These are phyloP conservation scores for Hypotaenidia philippensis DNA, from an alignment of 2,797 vertebrate species.

Conservation along the genomic window DNA sequence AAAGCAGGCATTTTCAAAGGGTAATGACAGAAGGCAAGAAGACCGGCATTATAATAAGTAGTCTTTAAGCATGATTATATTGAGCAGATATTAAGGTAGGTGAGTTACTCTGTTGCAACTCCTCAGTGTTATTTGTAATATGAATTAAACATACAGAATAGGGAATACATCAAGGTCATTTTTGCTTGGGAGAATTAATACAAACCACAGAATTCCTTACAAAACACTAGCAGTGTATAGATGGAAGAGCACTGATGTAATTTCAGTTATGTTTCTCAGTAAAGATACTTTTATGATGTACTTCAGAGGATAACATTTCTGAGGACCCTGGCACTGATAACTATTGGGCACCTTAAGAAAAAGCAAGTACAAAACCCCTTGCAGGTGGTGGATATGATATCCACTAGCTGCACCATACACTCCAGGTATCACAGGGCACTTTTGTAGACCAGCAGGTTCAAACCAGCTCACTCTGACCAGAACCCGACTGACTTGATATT, in stretches of 20 bases:
- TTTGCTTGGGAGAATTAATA: background rate
- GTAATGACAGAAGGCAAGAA: constrained; percentile 31
- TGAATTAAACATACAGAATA: background rate
- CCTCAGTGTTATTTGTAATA: background rate
- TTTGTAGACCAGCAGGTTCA: background rate
- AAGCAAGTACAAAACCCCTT: background rate
- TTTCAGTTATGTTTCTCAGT: background rate
- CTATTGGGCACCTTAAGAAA: background rate
- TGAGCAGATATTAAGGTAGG: background rate
- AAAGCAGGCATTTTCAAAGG: constrained; percentile 24
- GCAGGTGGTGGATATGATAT: background rate
- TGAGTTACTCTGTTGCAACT: background rate
- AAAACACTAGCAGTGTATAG: background rate
- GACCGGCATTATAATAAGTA: background rate
- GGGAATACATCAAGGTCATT: background rate
- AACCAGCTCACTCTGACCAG: background rate
- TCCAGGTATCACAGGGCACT: background rate
- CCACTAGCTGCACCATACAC: background rate
- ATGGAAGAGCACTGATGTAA: background rate
- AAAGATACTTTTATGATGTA: background rate
- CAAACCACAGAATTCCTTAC: background rate
- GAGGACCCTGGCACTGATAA: background rate
- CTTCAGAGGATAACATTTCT: background rate
- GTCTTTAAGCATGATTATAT: background rate
- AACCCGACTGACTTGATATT: background rate